Evolutionary conservation across 2,113 vertebrate species (phyloP).

Genomic region (Dasypus novemcinctus): DNA sequence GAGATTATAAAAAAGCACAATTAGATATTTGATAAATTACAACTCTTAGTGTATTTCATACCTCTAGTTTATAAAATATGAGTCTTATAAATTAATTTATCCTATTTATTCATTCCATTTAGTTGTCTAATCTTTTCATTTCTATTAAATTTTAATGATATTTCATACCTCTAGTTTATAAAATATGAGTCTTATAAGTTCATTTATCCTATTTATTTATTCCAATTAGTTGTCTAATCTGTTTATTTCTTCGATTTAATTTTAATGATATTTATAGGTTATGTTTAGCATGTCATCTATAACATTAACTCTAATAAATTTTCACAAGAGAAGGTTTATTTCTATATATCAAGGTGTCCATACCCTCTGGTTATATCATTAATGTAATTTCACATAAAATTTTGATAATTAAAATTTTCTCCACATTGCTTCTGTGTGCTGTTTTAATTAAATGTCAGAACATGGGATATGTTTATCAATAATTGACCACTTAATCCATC

Average conservation of each 20-base stretch:
- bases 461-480: too few relatives aligned
- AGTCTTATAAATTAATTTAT: not conserved
- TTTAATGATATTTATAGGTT: too few relatives aligned
- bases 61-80: not conserved
- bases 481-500: not conserved
- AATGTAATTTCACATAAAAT: conserved; percentile 27
- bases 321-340: not conserved
- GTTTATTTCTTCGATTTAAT: too few relatives aligned
- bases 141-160: not conserved
- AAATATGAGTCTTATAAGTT: too few relatives aligned
- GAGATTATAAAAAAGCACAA: not conserved
- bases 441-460: too few relatives aligned
- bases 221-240: too few relatives aligned
- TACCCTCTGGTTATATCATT: not conserved
- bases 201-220: too few relatives aligned
- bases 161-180: too few relatives aligned
- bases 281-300: not conserved
- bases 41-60: not conserved
- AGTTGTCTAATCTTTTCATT: too few relatives aligned
- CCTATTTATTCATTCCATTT: not conserved
- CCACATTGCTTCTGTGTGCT: too few relatives aligned
- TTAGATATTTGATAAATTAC: not conserved
- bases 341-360: not conserved
- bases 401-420: not conserved
- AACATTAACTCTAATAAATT: not conserved